phyloP scores from a whole-genome alignment of 1,140 invertebrate species.

The Periplaneta americana region DNA sequence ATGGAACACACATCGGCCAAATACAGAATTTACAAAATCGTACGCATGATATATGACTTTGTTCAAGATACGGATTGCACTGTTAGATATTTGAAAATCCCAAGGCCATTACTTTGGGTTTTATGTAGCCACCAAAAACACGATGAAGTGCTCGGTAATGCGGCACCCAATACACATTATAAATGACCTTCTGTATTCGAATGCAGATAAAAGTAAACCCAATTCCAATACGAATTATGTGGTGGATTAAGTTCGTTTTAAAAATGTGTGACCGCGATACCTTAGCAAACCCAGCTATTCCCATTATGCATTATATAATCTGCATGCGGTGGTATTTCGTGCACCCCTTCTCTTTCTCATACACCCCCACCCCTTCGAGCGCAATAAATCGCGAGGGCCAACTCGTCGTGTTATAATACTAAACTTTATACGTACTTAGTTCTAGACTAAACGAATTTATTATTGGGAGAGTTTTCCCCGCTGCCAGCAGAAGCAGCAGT shows the following conservation, averaged over 20 bases:
- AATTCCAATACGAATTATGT: not conserved
- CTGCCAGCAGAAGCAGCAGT: not conserved
- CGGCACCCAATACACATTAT: not conserved
- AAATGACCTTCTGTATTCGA: not conserved
- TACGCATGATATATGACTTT: too few relatives aligned
- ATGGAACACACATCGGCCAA: too few relatives aligned
- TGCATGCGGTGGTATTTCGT: too few relatives aligned
- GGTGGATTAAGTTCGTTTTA: not conserved
- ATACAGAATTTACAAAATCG: too few relatives aligned
- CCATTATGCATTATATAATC: too few relatives aligned
- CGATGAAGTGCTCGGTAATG: not conserved
- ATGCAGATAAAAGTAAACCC: not conserved
- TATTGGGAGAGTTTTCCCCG: not conserved
- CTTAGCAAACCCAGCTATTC: too few relatives aligned
- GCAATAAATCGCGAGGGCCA: too few relatives aligned
- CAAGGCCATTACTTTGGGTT: too few relatives aligned
- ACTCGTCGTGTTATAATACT: not conserved
- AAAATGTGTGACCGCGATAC: not conserved
- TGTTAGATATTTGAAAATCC: too few relatives aligned
- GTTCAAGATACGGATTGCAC: too few relatives aligned
- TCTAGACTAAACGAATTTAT: not conserved
- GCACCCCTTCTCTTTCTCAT: too few relatives aligned
- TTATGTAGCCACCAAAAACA: too few relatives aligned
- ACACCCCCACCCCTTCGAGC: not conserved
- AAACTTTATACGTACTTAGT: not conserved